Evolutionary conservation across 2,797 vertebrate genomes (phyloP).

Genomic region (Rhadinocentrus ornatus): DNA sequence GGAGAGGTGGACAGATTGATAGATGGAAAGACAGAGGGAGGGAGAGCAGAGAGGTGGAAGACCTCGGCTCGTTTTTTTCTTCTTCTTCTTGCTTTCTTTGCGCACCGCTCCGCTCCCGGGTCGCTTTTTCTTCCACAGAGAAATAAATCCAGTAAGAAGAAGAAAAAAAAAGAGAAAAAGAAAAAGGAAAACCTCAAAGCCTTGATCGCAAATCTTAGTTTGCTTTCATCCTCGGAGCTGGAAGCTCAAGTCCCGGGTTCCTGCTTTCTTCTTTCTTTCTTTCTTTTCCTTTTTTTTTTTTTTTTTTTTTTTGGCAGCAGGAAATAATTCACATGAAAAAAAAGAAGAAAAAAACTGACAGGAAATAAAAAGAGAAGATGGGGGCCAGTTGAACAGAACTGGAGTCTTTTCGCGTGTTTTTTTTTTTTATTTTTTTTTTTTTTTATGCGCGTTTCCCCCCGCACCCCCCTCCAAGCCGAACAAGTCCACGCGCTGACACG

Average conservation of each 20-base stretch:
- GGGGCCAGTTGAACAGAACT: slow-evolving; percentile 27
- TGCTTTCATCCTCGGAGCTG: slow-evolving; percentile 64
- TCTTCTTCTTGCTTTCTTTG: slow-evolving; percentile 26
- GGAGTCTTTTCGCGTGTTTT: slow-evolving; percentile 49
- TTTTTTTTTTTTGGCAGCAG: slow-evolving; percentile 17
- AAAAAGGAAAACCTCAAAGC: slow-evolving; percentile 51
- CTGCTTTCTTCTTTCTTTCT: not conserved
- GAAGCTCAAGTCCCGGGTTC: slow-evolving; percentile 23
- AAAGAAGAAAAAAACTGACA: slow-evolving; percentile 45
- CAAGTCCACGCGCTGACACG: slow-evolving; percentile 66
- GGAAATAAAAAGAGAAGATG: slow-evolving; percentile 47
- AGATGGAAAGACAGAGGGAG: slow-evolving; percentile 50
- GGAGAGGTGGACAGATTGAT: slow-evolving; percentile 48
- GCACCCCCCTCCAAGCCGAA: slow-evolving; percentile 16
- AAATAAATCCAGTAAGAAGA: slow-evolving; percentile 71
- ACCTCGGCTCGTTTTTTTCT: slow-evolving; percentile 47
- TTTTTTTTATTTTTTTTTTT: not conserved
- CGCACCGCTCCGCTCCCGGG: slow-evolving; percentile 64
- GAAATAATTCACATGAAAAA: slow-evolving; percentile 43
- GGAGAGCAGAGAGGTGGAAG: slow-evolving; percentile 43
- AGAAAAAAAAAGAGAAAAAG: too few species aligned
- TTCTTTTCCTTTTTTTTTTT: not conserved
- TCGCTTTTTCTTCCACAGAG: slow-evolving; percentile 63
- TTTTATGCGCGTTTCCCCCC: slow-evolving; percentile 9
- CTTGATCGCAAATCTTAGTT: slow-evolving; percentile 55